A percentile compares a stretch with the other conserved stretches of the same genome.
Conservation (phyloP, 2,888 invertebrate genomes). For the Drosophila mimica region DNA sequence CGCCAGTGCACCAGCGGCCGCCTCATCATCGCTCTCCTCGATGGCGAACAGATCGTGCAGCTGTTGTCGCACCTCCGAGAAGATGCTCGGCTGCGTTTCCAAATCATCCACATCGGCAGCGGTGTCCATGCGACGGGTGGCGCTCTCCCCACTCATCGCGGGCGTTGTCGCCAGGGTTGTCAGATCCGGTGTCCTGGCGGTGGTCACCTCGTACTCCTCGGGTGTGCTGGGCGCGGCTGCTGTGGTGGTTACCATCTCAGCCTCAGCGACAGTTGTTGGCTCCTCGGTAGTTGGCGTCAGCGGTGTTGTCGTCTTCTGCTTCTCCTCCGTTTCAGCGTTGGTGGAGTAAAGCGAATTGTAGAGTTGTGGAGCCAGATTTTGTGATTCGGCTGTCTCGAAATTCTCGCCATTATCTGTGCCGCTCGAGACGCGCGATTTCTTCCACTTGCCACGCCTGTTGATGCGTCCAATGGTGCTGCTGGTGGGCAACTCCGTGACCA, state of each 20-base stretch:
- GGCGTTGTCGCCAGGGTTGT: slow-evolving; percentile 66
- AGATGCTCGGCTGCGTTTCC: slow-evolving; percentile 83
- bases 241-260: slow-evolving; percentile 82
- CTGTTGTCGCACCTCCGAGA: slow-evolving; percentile 84
- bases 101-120: slow-evolving; percentile 81
- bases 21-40: slow-evolving; percentile 79
- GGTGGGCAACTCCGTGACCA: slow-evolving; percentile 66
- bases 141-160: slow-evolving; percentile 68
- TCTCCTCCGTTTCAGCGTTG: slow-evolving; percentile 77
- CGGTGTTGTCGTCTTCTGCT: slow-evolving; percentile 61
- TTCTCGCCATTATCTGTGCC: slow-evolving; percentile 86
- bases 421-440: slow-evolving; percentile 87
- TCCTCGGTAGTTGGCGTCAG: slow-evolving; percentile 52
- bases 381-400: slow-evolving; percentile 92
- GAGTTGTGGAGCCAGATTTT: slow-evolving; percentile 88
- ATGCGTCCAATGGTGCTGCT: slow-evolving; percentile 75
- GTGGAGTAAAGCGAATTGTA: slow-evolving; percentile 84
- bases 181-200: slow-evolving; percentile 49
- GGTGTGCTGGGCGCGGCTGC: slow-evolving; percentile 75
- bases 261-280: slow-evolving; percentile 33
- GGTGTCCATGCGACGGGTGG: slow-evolving; percentile 79
- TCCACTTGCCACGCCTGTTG: slow-evolving; percentile 90
- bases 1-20: slow-evolving; percentile 73
- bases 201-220: slow-evolving; percentile 70
- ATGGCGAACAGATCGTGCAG: slow-evolving; percentile 83